These are phyloP conservation scores for Alfaro cultratus DNA, from an alignment of 2,797 vertebrate species.

Conservation along the genomic window DNA sequence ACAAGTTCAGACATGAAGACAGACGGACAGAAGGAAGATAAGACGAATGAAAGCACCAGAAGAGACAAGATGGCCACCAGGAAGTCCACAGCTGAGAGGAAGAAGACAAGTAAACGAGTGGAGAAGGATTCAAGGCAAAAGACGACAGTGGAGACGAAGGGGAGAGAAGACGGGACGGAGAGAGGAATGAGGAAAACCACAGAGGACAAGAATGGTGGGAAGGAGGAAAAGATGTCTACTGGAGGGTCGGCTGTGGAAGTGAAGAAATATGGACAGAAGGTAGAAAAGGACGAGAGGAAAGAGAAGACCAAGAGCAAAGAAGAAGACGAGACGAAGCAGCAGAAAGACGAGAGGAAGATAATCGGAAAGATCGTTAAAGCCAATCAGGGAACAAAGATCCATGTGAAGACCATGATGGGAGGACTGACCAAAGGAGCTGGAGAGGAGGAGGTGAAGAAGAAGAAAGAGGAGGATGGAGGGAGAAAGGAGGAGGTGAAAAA, in stretches of 20 bases:
- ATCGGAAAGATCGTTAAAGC: conserved; percentile 74
- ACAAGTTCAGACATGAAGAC: background rate
- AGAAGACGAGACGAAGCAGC: background rate
- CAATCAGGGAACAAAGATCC: conserved; percentile 41
- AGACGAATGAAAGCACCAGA: background rate
- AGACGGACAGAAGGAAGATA: background rate
- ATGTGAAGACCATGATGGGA: conserved; percentile 69
- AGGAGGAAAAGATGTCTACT: conserved; percentile 34
- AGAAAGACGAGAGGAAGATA: conserved; percentile 56
- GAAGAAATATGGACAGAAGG: background rate
- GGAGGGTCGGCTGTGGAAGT: background rate
- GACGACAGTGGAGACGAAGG: background rate
- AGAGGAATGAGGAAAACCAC: background rate
- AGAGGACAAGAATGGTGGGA: conserved; percentile 8
- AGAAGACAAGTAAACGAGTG: background rate
- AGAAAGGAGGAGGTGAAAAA: conserved; percentile 8
- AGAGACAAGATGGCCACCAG: background rate
- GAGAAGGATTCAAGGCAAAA: background rate
- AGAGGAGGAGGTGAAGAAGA: conserved; percentile 1
- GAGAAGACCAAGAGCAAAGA: background rate
- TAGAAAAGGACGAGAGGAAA: background rate
- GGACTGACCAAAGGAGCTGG: background rate
- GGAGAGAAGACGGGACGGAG: background rate
- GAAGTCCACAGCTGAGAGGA: background rate
- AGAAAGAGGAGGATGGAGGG: conserved; percentile 1